Evolutionary conservation across 64 coral and sea anemone species (phyloP), one percentile per base, ranked within the genome.

Genomic region (Pachyseris speciosa): DNA sequence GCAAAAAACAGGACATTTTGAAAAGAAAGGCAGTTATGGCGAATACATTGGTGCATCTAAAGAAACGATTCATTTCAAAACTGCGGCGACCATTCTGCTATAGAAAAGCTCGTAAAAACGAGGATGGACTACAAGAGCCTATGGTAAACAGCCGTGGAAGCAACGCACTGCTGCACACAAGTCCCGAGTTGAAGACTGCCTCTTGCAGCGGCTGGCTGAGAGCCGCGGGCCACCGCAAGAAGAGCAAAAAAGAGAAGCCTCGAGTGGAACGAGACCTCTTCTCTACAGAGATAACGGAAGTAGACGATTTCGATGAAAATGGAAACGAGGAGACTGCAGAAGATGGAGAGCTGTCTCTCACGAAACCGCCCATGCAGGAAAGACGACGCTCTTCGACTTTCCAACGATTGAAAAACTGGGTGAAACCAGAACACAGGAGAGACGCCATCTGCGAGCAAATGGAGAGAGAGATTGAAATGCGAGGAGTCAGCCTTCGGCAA

Each of bases 391-490:
- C 84, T 39, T 55, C 67, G n/a, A 37, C 67, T 49, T 73, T 87
- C 1, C 66, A 87, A 25, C 31, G 30, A 41, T 73, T 87, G 20
- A 73, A 71, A 33, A 37, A 59, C 48, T 72, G 9, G 31, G 65
- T 87, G 25, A 72, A 58, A 32, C 68, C 48, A 12, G 37, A 43
- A 24, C 36, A 47, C 28, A 83, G 90, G 50, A 38, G 90, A 37
- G 17, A 86, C 47, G 90, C 90, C 5, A 92, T 92, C 65, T 92
- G 90, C 37, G 90, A 92, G 43, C 67, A 92, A 85, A 92, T 92
- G 70, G 90, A 92, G 28, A 60, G 80, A 76, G 70, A 66, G 16
- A 92, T 92, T 67, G 59, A 86, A 50, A 72, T 71, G 22, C 20
- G 59, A 11, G 90, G 90, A 1, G 43, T 85, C 30, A 92, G 81